Percentiles rank a stretch among this genome's conserved stretches.
Evolutionary conservation across 2,888 invertebrate genomes (phyloP).

Genomic region (Drosophila nigricruria): DNA sequence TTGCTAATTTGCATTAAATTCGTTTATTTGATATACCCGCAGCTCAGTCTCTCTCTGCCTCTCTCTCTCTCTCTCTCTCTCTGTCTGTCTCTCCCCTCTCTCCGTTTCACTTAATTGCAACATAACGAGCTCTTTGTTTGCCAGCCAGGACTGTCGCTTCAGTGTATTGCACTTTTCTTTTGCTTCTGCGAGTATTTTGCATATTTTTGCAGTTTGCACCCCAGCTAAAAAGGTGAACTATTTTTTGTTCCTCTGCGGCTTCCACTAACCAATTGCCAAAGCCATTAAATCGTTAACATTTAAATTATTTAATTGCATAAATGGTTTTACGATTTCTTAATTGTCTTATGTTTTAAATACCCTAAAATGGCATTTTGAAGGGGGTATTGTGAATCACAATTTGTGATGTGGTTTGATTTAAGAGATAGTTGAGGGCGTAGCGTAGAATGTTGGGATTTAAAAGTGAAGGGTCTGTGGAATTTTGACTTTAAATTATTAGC

Average conservation of each 20-base stretch:
- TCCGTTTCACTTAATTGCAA: slow-evolving; percentile 35
- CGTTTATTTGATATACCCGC: slow-evolving; percentile 25
- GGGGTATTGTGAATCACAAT: no score
- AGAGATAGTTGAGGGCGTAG: background rate
- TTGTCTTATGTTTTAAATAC: slow-evolving; percentile 1
- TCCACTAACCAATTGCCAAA: slow-evolving; percentile 36
- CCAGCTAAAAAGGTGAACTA: slow-evolving; percentile 26
- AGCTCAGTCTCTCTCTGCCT: background rate
- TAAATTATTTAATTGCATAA: slow-evolving; percentile 64
- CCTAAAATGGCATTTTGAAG: background rate
- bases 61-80: background rate
- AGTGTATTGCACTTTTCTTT: slow-evolving; percentile 15
- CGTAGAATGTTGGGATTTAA: background rate
- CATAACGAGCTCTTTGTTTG: slow-evolving; percentile 18
- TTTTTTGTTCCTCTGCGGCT: slow-evolving; percentile 8
- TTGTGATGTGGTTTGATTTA: no score
- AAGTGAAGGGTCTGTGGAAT: no score
- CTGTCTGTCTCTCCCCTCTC: background rate
- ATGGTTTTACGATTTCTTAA: slow-evolving; percentile 11
- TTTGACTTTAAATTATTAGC: no score
- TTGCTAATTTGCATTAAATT: slow-evolving; percentile 27
- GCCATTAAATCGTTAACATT: slow-evolving; percentile 61
- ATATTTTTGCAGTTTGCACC: slow-evolving; percentile 57
- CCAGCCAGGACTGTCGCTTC: slow-evolving; percentile 2
- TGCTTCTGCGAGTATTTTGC: slow-evolving; percentile 37